Base-by-base conservation (phyloP, 1,140 invertebrate species). In the Pogonomyrmex californicus region DNA sequence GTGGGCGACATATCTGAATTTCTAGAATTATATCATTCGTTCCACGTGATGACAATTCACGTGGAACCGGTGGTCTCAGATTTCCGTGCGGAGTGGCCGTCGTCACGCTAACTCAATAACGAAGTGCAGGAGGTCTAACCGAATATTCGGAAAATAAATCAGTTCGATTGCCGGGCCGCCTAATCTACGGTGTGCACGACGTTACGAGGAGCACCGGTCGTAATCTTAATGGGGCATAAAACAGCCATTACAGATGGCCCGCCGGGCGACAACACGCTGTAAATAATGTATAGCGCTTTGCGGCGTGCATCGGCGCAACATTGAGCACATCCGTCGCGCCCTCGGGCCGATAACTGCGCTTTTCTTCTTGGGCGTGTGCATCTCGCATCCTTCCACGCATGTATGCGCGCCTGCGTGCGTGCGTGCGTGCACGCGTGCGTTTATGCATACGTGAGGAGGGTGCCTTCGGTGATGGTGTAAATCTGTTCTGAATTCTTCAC, bases 171-270 rank as follows among this genome's bases (percentile, higher is more conserved):
- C 54, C 33, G 47, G 65, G 41, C 68, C 65, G 65, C 77, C 82
- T 91, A 92, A 91, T 93, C 92, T 87, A 81, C 65, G 85, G 86
- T 87, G 89, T 90, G 86, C 77, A 78, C 83, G 75, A 89, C 77
- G 23, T 23, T 23, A 23, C 23, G 78, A 86, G 81, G 86, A 92
- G 87, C 90, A 89, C 86, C 91, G 78, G 51, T 49, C 63, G 76
- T 94, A 94, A 95, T 95, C 93, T 94, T 91, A 92, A 94, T 93
- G 91, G 93, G 85, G 89, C 89, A 94, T 95, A 92, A 93, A 95
- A 94, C 93, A 95, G 91, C 85, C 88, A 93, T 94, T 94, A 94
- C 94, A 95, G 92, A 95, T 95, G 94, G 94, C 94, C 93, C 89
- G 85, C 68, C 86, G 91, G 90, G 91, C 92, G 92, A 95, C 92